Evolutionary conservation across 2,888 invertebrate genomes (phyloP), one percentile per base, ranked within the genome.

Genomic region (Phymatocera aterrima): DNA sequence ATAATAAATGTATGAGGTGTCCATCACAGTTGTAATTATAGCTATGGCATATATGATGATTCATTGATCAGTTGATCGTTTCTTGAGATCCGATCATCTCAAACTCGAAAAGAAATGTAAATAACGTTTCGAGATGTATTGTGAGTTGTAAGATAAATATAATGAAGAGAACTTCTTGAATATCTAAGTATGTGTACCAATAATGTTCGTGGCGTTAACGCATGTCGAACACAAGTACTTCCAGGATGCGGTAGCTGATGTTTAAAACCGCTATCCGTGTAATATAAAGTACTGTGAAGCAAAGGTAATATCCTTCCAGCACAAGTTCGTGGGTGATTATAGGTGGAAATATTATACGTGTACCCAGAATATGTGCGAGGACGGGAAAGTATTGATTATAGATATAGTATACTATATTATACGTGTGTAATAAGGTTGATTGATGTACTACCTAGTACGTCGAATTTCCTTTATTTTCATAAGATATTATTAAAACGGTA

Each of bases 381-480:
- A 34, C 28, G 24, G 68, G n/a, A 68, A 43, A 28, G 46, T 46
- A 68, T 68, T 46, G 68, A 68, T 68, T 21, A 24, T 43, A 24
- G 43, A 43, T 68, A 64, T 37, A 12, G n/a, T n/a, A n/a, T n/a
- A n/a, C n/a, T n/a, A n/a, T n/a, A n/a, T n/a, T 24, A n/a, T 24
- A 28, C 10, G 15, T 37, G 12, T 64, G n/a, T 60, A 51, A 51
- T 34, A 51, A 72, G 51, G 48, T 72, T 51, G 51, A 72, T 72
- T 34, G 34, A 72, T 72, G 48, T 51, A 8, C n/a, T n/a, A n/a
- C n/a, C n/a, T n/a, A n/a, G n/a, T 48, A 48, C 21, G 48, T 72
- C 28, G 34, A 48, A 51, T 72, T 72, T 72, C 34, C 72, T 72
- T 72, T 72, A 48, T 72, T 72, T 72, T 72, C 6, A 54, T 43